These are phyloP conservation scores for Cricetomys ansorgei DNA, from an alignment of 2,113 vertebrate species.

Conservation along the genomic window DNA sequence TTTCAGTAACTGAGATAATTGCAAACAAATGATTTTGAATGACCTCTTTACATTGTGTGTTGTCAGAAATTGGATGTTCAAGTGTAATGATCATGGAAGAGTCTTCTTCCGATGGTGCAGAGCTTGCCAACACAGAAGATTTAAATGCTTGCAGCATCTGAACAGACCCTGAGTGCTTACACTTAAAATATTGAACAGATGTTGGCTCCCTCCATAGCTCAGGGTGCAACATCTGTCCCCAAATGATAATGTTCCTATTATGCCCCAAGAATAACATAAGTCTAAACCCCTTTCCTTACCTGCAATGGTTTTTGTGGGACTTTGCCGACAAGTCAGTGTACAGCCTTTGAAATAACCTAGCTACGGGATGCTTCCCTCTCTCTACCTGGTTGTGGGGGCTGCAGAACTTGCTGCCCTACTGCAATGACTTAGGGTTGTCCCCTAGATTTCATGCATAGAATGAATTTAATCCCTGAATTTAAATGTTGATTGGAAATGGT, in stretches of 20 bases:
- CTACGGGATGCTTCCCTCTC: neutral
- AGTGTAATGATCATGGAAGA: slow-evolving; percentile 53
- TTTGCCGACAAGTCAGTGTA: neutral
- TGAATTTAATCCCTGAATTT: neutral
- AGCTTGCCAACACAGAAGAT: slow-evolving; percentile 16
- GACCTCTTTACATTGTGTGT: slow-evolving; percentile 48
- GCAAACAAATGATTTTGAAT: slow-evolving; percentile 71
- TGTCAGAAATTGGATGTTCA: slow-evolving; percentile 45
- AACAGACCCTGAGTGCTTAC: neutral
- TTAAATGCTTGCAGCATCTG: neutral
- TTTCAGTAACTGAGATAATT: slow-evolving; percentile 63
- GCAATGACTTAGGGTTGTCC: neutral
- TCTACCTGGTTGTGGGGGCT: rapidly evolving
- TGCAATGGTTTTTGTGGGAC: neutral
- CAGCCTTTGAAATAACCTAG: neutral
- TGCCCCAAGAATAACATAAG: neutral
- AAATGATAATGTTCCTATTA: neutral
- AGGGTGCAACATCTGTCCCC: neutral
- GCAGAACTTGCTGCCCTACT: neutral
- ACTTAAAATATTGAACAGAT: slow-evolving; percentile 16
- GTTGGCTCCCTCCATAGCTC: neutral
- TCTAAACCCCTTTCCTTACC: neutral
- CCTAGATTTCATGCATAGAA: neutral
- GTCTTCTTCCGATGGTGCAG: slow-evolving; percentile 20
- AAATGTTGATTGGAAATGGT: neutral